Evolutionary conservation across 2,888 invertebrate species (phyloP).

Genomic region (Oscheius onirici): DNA sequence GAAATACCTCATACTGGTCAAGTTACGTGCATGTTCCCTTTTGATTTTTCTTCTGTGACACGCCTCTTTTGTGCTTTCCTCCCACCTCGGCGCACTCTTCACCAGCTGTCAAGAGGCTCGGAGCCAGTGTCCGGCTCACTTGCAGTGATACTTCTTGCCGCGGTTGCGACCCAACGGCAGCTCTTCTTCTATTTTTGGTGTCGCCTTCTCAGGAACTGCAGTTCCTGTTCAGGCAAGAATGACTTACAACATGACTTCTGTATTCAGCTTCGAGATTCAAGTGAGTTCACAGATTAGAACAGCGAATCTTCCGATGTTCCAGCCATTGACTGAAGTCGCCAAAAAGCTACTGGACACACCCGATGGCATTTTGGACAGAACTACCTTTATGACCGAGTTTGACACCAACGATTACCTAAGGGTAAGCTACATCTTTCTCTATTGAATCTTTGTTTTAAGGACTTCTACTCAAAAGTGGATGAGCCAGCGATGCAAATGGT

Average conservation of each 20-base stretch:
- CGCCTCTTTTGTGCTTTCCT: constrained; percentile 16
- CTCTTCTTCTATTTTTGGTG: constrained; percentile 2
- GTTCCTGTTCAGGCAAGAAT: not conserved
- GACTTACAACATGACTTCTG: constrained; percentile 11
- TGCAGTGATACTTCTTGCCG: constrained; percentile 24
- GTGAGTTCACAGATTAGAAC: not conserved
- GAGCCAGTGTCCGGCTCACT: constrained; percentile 5
- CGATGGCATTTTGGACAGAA: constrained; percentile 48
- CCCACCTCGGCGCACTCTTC: constrained; percentile 20
- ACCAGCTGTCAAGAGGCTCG: constrained; percentile 24
- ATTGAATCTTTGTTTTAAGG: constrained; percentile 44
- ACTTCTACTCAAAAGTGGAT: constrained; percentile 66
- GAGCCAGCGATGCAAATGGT: constrained; percentile 71
- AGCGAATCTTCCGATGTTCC: not conserved
- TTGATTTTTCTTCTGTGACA: constrained; percentile 6
- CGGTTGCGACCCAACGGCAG: constrained; percentile 20
- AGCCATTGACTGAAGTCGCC: constrained; percentile 7
- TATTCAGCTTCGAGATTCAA: constrained; percentile 21
- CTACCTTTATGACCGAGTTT: constrained; percentile 60
- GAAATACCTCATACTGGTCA: no score
- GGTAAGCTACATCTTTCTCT: constrained; percentile 7
- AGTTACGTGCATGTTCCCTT: not conserved
- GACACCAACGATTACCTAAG: constrained; percentile 61
- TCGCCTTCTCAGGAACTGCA: constrained; percentile 2
- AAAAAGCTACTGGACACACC: constrained; percentile 12